These are phyloP conservation scores for Ichneumoninae sp. DNA, from an alignment of 2,888 invertebrate species.

Conservation along the genomic window DNA sequence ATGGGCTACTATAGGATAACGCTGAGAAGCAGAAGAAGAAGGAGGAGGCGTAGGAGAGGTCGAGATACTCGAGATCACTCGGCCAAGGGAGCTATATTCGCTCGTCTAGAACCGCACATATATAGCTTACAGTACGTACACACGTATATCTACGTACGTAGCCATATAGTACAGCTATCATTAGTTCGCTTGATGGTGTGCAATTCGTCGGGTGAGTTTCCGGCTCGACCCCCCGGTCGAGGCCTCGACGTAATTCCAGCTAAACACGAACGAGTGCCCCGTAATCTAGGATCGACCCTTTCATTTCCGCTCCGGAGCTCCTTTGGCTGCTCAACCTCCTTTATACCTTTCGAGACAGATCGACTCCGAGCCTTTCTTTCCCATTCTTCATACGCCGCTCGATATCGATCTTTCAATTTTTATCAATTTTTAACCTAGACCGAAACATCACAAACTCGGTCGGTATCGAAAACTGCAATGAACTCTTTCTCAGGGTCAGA, in stretches of 20 bases:
- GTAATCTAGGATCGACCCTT: slow-evolving; percentile 67
- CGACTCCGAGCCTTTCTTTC: slow-evolving; percentile 5
- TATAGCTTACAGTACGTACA: slow-evolving; percentile 21
- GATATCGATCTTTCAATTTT: slow-evolving; percentile 1
- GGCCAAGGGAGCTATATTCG: slow-evolving; percentile 51
- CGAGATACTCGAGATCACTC: slow-evolving; percentile 57
- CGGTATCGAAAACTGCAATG: not conserved
- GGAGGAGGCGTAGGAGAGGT: slow-evolving; percentile 37
- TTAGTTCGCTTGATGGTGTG: slow-evolving; percentile 69
- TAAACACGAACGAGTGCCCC: slow-evolving; percentile 73
- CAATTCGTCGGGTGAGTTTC: slow-evolving; percentile 75
- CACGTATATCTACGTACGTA: slow-evolving; percentile 14
- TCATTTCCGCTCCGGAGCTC: slow-evolving; percentile 65
- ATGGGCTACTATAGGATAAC: slow-evolving; percentile 38
- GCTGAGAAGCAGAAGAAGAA: slow-evolving; percentile 9
- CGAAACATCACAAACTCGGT: not conserved
- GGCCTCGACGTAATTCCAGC: slow-evolving; percentile 75
- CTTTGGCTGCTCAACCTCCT: slow-evolving; percentile 24
- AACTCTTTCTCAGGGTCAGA: not conserved
- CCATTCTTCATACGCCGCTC: not conserved
- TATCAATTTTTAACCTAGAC: too few relatives aligned
- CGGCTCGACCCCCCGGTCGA: slow-evolving; percentile 73
- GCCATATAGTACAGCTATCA: slow-evolving; percentile 55
- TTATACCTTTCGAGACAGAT: slow-evolving; percentile 34
- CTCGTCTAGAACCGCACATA: slow-evolving; percentile 21